Base-by-base conservation (phyloP, 2,113 vertebrate genomes). In the Leptobrachium ailaonicum region DNA sequence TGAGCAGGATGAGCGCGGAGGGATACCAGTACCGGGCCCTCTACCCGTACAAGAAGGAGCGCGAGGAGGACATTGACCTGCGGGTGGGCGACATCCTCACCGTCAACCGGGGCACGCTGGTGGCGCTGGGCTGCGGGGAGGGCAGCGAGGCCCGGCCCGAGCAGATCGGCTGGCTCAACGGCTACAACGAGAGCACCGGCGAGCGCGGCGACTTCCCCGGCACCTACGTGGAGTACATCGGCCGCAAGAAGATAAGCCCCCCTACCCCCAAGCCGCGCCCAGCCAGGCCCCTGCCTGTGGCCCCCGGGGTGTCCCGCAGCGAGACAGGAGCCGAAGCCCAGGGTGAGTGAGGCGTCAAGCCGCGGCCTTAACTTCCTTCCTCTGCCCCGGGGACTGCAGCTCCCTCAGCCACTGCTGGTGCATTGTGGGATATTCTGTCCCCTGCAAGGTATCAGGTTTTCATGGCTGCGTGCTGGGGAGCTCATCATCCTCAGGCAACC, bases 141-240 rank as follows among this genome's bases (percentile, higher is more conserved):
- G 97, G 96, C 10, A 91, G 95, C 86, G 98, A 98, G 86, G 94
- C 95, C 87, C 92, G 93, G 83, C 97, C 98, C 1, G 94, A 98
- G 32, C 95, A 98, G 62, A 96, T 99, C 41, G 96, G 98, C 83
- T 99, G 98, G 98, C 89, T 99, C 69, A 96, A 94, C 71, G 98
- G 98, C 84, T 95, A 93, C 83, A 99, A 99, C 58, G 97, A 98
- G 93, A 98, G 91, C 79, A 98, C 96, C 2, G 96, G 96, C 82
- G 96, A 97, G 85, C 95, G 96, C 13, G 98, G 98, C 2, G 97
- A 99, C 91, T 99, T 99, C 84, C 98, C 98, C 2, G 97, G 98
- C 87, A 99, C 98, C 40, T 99, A 99, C 0, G 98, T 99, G 20
- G 97, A 99, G 87, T 99, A 95, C 84, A 89, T 98, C 7, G 96